Base-by-base conservation (phyloP, 2,888 invertebrate genomes). In the Drosophila atripex region DNA sequence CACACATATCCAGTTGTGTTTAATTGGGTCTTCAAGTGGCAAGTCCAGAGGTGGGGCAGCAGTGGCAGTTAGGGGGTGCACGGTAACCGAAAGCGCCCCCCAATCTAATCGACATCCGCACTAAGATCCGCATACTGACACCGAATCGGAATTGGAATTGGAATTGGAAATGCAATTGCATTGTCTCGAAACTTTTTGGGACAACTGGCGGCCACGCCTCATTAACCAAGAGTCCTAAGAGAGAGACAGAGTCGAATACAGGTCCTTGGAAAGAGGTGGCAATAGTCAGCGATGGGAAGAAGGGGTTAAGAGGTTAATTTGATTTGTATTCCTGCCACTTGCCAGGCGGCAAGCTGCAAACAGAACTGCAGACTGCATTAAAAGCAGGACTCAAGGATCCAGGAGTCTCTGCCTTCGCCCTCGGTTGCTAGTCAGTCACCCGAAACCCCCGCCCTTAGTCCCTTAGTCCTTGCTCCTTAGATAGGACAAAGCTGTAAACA, bases 311-410 rank as follows among this genome's bases (percentile, higher is more conserved):
- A 58, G 78, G 72, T 73, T 78, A 76, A 80, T 80, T 80, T 79
- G 79, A 85, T 80, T 80, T 80, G 79, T 82, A 82, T 83, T 79
- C 73, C 68, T 58, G 83, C 71, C 83, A 86, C 82, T 82, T 78
- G 73, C 64, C 69, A 50, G 39, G 39, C 35, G 78, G 50, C 61
- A 47, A 21, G 16, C 32, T 47, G 54, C 25, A 46, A 53, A 35
- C 12, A 68, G 54, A 56, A 51, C 41, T 46, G 50, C 58, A 69
- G 72, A 72, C 61, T 49, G 61, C 52, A 72, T 72, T 73, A 73
- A 73, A 47, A 41, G 23, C 69, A 69, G 69, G 49, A 69, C 61
- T 45, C 30, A n/a, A 39, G 18, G n/a, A 32, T 14, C 35, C 11
- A 8, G 25, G 18, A 43, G 12, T 18, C n/a, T n/a, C 9, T 6